phyloP scores from a whole-genome alignment of 2,888 invertebrate genomes.

The Pharmacophagus antenor region DNA sequence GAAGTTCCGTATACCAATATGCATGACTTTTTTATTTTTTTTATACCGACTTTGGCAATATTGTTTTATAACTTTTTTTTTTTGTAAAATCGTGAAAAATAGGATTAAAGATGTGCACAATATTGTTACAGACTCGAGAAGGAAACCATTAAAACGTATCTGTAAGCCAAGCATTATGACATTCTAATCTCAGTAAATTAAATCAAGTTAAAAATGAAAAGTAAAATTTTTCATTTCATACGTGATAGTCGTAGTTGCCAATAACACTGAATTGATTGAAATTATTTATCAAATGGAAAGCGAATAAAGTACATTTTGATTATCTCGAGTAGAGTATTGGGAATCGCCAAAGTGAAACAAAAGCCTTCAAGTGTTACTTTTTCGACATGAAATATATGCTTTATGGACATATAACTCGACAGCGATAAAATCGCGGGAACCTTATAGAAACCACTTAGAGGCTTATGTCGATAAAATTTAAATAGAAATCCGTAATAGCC shows the following conservation, averaged over 20 bases:
- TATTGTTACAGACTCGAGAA: no score
- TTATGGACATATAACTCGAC: not conserved
- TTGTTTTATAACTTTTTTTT: no score
- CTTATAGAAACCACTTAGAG: not conserved
- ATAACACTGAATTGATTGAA: not conserved
- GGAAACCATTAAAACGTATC: no score
- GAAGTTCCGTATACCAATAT: no score
- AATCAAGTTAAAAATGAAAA: not conserved
- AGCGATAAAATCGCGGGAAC: not conserved
- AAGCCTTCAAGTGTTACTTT: not conserved
- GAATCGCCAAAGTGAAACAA: not conserved
- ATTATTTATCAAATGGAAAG: not conserved
- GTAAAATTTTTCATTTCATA: not conserved
- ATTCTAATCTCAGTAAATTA: no score
- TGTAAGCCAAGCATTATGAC: no score
- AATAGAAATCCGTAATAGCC: not conserved
- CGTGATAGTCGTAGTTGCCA: constrained; percentile 13
- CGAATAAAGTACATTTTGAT: not conserved
- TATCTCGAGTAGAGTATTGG: not conserved
- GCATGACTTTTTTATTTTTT: no score
- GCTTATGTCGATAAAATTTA: not conserved
- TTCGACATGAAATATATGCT: not conserved
- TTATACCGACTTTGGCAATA: no score
- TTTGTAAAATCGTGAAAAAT: no score
- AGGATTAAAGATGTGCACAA: no score